Percentiles rank a stretch among this genome's conserved stretches.
Conservation (phyloP, 2,113 vertebrate species). For the Stictonetta naevosa region DNA sequence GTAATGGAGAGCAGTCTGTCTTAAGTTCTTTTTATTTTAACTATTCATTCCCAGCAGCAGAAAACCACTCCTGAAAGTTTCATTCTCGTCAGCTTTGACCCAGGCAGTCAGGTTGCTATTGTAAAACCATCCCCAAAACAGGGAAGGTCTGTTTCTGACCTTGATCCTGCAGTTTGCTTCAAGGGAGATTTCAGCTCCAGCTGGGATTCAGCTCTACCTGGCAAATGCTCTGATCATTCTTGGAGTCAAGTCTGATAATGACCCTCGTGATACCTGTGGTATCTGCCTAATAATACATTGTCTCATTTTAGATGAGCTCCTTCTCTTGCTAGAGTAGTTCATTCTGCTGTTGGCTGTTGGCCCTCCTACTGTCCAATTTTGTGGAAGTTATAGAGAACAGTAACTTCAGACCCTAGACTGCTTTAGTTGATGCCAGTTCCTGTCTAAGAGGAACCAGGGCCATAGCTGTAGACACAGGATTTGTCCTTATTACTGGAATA, state of each 20-base stretch:
- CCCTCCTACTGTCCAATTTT: not conserved
- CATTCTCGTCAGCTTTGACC: constrained; percentile 12
- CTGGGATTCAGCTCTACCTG: constrained; percentile 27
- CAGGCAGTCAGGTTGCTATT: not conserved
- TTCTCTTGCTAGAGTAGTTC: not conserved
- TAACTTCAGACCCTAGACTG: not conserved
- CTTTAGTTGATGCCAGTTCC: not conserved
- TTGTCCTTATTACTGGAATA: not conserved
- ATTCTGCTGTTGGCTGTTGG: not conserved
- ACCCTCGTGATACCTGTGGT: not conserved
- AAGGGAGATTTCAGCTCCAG: constrained; percentile 16
- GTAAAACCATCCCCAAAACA: not conserved
- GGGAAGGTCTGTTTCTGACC: constrained; percentile 27
- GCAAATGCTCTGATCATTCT: not conserved
- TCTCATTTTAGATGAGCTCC: constrained; percentile 23
- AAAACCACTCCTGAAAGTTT: constrained; percentile 39
- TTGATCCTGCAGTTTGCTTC: constrained; percentile 27
- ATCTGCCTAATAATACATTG: not conserved
- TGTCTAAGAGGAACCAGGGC: not conserved
- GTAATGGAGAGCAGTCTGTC: not conserved
- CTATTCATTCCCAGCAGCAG: constrained; percentile 10
- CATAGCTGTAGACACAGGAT: not conserved
- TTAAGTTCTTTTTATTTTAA: not conserved
- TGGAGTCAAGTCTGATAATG: constrained; percentile 32
- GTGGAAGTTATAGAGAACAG: not conserved